Evolutionary conservation across 1,140 invertebrate genomes (phyloP), one percentile per base, ranked within the genome.

Genomic region (Drosophila setifemur): DNA sequence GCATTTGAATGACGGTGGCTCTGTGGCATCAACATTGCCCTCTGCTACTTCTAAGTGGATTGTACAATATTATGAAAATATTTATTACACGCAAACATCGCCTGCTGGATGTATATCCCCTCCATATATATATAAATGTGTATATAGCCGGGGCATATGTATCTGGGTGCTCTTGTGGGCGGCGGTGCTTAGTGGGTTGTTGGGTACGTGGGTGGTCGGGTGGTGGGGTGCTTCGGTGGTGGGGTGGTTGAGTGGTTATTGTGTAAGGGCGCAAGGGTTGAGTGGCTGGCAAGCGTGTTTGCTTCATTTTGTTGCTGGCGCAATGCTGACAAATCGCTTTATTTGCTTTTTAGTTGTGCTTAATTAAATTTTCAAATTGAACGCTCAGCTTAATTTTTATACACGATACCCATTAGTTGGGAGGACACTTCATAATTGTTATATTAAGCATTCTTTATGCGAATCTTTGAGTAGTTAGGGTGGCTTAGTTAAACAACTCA

Each of bases 11-110:
- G 48, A 42, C 42, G 42, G 25, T 9, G 40, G 55, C 12, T 12
- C 9, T 74, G 76, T 67, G 63, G 54, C 33, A 54, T 60, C 48
- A 42, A 66, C 52, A 50, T 31, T 12, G 63, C 40, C 44, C 35
- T 25, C 21, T 60, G 54, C 57, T 70, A 83, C 73, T 73, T 73
- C 57, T 69, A 73, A 69, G 68, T 72, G 50, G 52, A 76, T 70
- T 63, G 54, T 79, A 57, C 75, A 70, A 66, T 73, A 86, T 74
- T 85, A 74, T 86, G 70, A 74, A 81, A 83, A 83, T 86, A 86
- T 86, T 83, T 86, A 86, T 86, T 53, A 53, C 74, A 85, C 70
- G 58, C 79, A 85, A 78, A 78, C 58, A 67, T 31, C 28, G 54
- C 37, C 49, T 18, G 35, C 11, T 18, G 16, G 29, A 53, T 50